Evolutionary conservation across 2,113 vertebrate genomes (phyloP), one percentile per base, ranked within the genome.

Genomic region (Colius striatus): DNA sequence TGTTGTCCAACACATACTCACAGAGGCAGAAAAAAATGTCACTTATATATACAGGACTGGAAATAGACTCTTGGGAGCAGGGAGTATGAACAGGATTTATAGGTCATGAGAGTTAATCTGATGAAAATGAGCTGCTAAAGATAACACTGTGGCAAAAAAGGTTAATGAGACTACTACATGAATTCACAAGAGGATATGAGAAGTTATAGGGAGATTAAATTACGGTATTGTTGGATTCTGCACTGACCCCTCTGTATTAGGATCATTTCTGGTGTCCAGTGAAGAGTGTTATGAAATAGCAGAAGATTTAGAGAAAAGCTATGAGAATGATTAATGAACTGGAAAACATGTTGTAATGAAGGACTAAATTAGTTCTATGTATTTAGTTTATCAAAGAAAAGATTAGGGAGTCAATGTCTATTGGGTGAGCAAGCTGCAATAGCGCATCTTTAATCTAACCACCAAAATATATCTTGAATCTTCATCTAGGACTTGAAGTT

Each of bases 121-220:
- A 93, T 91, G 87, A 95, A 96, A 96, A 96, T 88, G 95, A 96
- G 75, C 85, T 94, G 87, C 92, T 96, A 87, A 92, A 94, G 94
- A 94, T 96, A 96, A 94, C 78, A 79, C 36, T 73, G 63, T 92
- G 92, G 75, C 78, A 96, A 93, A 93, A 93, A 93, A 95, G 92
- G 92, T 96, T 96, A 96, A 96, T 94, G 95, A 91, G 85, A 88
- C 72, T 85, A 90, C 88, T 94, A 79, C 74, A 70, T 88, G 51
- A 85, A 93, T 93, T 83, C 94, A 92, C 58, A 83, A 90, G 90
- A 91, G 75, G 47, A 73, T 85, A 57, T 22, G 25, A 90, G 87
- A 95, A 90, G 67, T 79, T 93, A 68, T 18, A 73, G 74, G 88
- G 82, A 80, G 58, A 94, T 89, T 93, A 85, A 95, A 75, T 96